Evolutionary conservation across 1,140 invertebrate genomes (phyloP).

Genomic region (Helicoverpa armigera): DNA sequence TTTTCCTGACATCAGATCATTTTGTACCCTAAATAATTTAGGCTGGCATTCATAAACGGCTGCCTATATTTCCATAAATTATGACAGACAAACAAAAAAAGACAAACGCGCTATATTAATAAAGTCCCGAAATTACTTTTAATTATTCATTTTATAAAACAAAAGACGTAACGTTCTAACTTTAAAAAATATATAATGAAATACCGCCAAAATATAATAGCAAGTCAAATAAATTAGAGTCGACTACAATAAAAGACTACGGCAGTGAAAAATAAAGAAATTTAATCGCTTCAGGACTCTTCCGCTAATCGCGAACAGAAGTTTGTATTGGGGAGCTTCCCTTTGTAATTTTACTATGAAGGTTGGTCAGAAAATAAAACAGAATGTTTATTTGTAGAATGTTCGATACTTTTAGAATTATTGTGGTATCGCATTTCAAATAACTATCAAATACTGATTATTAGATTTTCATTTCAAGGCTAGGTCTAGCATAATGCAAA

Average conservation of each 20-base stretch:
- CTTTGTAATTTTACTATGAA: slow-evolving; percentile 24
- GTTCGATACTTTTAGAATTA: too few species aligned
- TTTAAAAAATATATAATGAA: slow-evolving; percentile 45
- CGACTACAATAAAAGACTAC: slow-evolving; percentile 56
- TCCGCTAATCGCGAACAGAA: slow-evolving; percentile 66
- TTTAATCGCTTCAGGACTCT: slow-evolving; percentile 64
- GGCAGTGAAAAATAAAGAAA: slow-evolving; percentile 64
- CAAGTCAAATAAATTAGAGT: slow-evolving; percentile 65
- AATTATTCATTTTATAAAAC: slow-evolving; percentile 50
- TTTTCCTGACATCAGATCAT: too few species aligned
- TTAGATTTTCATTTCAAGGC: too few species aligned
- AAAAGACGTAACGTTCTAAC: slow-evolving; percentile 46
- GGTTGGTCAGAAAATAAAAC: slow-evolving; percentile 1
- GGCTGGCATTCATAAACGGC: not conserved
- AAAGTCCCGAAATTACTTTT: slow-evolving; percentile 17
- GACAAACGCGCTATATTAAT: not conserved
- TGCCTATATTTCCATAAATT: not conserved
- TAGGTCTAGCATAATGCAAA: too few species aligned
- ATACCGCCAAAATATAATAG: slow-evolving; percentile 54
- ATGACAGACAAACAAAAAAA: slow-evolving; percentile 9
- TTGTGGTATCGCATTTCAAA: too few species aligned
- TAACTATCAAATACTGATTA: too few species aligned
- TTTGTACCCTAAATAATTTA: not conserved
- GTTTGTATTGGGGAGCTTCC: slow-evolving; percentile 58
- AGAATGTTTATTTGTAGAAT: too few species aligned